Percentiles rank a stretch among this genome's conserved stretches.
Conservation (phyloP, 2,888 invertebrate species). For the Phortica okadai region DNA sequence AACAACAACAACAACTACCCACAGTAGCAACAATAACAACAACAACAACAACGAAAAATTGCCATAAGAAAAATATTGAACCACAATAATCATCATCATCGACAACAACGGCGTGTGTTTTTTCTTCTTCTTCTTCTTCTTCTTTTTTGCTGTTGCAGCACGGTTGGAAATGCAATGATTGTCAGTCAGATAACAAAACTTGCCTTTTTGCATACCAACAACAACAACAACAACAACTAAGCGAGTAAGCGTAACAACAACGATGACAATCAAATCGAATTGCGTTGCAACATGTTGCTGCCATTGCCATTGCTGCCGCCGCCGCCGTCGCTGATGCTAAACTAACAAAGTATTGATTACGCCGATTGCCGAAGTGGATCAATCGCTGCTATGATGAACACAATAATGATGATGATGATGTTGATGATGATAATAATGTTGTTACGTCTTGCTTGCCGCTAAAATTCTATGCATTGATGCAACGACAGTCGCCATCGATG, state of each 20-base stretch:
- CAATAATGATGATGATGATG: not conserved
- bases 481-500: constrained; percentile 13
- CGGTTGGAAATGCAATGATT: constrained; percentile 66
- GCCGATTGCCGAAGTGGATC: constrained; percentile 44
- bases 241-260: constrained; percentile 11
- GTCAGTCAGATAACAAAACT: constrained; percentile 71
- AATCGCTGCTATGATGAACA: constrained; percentile 18
- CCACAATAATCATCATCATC: constrained; percentile 68
- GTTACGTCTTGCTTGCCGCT: constrained; percentile 44
- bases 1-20: constrained; percentile 42
- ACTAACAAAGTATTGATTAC: constrained; percentile 70
- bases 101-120: constrained; percentile 47
- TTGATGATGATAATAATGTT: constrained; percentile 33
- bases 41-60: constrained; percentile 39
- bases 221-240: constrained; percentile 46
- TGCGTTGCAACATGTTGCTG: constrained; percentile 62
- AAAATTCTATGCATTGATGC: constrained; percentile 42
- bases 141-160: constrained; percentile 62
- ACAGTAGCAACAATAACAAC: constrained; percentile 26
- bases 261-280: constrained; percentile 35
- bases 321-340: constrained; percentile 41
- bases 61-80: constrained; percentile 71
- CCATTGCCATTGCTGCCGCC: constrained; percentile 39
- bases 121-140: not conserved
- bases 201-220: constrained; percentile 69